Evolutionary conservation across 2,113 vertebrate species (phyloP).

Genomic region (Osmerus eperlanus): DNA sequence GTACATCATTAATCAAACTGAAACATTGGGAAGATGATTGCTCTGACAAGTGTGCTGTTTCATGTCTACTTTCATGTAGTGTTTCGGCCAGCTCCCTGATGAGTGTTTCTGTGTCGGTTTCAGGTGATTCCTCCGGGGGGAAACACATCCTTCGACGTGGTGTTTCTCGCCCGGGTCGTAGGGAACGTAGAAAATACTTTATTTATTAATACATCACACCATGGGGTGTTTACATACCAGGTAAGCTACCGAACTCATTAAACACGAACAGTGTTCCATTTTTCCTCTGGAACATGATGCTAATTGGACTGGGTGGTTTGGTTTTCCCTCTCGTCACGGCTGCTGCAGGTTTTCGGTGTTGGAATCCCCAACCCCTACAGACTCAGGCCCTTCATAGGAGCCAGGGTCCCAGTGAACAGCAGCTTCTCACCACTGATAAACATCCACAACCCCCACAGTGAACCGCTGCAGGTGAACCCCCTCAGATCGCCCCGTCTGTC

Average conservation of each 20-base stretch:
- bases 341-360: constrained; percentile 91
- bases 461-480: constrained; percentile 89
- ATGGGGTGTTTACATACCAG: constrained; percentile 99
- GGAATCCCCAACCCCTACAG: constrained; percentile 97
- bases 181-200: constrained; percentile 99
- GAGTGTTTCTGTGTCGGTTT: constrained; percentile 43
- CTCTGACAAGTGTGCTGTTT: too few relatives aligned
- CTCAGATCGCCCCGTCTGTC: background rate
- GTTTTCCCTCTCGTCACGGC: background rate
- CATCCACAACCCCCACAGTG: constrained; percentile 96
- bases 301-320: background rate
- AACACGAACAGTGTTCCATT: constrained; percentile 1
- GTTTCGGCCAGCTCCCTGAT: background rate
- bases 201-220: constrained; percentile 99
- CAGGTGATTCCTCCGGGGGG: constrained; percentile 98
- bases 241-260: constrained; percentile 60
- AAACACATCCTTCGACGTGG: constrained; percentile 97
- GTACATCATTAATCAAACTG: background rate
- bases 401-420: constrained; percentile 97
- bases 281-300: background rate
- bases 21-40: background rate
- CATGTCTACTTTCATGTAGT: too few relatives aligned
- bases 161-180: constrained; percentile 96
- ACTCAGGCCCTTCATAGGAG: constrained; percentile 93
- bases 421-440: constrained; percentile 98